phyloP scores from a whole-genome alignment of 2,888 invertebrate species.

The Epirrhoe tristata region DNA sequence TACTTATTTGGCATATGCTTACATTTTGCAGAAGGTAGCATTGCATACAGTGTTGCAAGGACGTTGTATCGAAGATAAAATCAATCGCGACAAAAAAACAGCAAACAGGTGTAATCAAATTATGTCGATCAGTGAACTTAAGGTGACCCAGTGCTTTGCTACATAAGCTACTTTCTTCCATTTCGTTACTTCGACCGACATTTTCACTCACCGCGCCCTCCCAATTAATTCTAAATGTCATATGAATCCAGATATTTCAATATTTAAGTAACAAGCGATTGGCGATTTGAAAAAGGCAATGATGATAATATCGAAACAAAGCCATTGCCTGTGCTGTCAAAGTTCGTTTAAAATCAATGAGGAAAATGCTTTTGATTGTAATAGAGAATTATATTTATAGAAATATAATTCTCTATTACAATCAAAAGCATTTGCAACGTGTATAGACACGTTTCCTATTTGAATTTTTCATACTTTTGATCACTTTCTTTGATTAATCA shows the following conservation, averaged over 20 bases:
- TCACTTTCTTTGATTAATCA: too few species aligned
- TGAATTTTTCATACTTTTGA: too few species aligned
- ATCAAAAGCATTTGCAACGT: too few species aligned
- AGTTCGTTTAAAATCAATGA: too few species aligned
- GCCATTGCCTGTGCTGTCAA: too few species aligned
- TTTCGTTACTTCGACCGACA: constrained; percentile 58
- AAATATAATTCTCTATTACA: too few species aligned
- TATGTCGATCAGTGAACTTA: constrained; percentile 42
- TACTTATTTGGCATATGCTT: too few species aligned
- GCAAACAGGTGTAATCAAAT: constrained; percentile 32
- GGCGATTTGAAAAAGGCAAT: constrained; percentile 43
- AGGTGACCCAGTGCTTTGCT: constrained; percentile 43
- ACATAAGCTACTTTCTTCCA: constrained; percentile 64
- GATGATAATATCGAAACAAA: too few species aligned
- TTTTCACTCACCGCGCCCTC: constrained; percentile 71
- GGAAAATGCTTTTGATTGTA: too few species aligned
- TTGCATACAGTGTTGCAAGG: neutral
- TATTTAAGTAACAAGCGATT: constrained; percentile 41
- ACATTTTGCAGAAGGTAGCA: neutral
- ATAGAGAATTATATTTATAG: too few species aligned
- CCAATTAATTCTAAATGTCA: constrained; percentile 81
- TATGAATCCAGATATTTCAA: constrained; percentile 61
- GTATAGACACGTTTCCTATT: too few species aligned
- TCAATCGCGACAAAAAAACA: neutral
- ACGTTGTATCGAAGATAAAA: neutral